Evolutionary conservation across 2,888 invertebrate genomes (phyloP).

Genomic region (Netelia virgata): DNA sequence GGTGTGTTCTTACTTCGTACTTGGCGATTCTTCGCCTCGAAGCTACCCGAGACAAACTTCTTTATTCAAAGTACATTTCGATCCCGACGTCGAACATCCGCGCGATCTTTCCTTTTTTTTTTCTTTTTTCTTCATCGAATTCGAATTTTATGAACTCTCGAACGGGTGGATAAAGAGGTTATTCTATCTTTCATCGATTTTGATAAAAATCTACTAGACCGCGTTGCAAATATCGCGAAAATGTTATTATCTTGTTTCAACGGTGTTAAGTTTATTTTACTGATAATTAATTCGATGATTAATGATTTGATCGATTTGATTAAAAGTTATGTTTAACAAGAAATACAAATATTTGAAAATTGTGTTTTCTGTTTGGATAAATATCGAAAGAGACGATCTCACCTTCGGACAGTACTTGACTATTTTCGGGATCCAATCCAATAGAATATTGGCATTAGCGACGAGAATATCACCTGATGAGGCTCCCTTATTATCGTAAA

Average conservation of each 20-base stretch:
- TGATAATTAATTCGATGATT: too few species aligned
- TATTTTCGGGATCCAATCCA: slow-evolving; percentile 73
- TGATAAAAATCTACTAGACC: too few species aligned
- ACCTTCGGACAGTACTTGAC: slow-evolving; percentile 76
- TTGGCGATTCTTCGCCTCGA: not conserved
- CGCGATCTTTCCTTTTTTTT: not conserved
- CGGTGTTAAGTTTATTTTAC: too few species aligned
- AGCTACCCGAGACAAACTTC: not conserved
- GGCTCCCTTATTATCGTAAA: slow-evolving; percentile 82
- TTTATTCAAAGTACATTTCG: not conserved
- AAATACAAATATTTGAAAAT: not conserved
- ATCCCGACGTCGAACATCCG: not conserved
- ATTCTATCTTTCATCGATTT: not conserved
- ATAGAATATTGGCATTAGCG: slow-evolving; percentile 84
- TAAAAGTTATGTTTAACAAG: too few species aligned
- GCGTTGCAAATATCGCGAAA: too few species aligned
- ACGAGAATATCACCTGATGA: slow-evolving; percentile 87
- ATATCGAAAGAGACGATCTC: slow-evolving; percentile 43
- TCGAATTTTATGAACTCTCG: not conserved
- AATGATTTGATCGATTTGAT: too few species aligned
- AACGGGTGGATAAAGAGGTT: not conserved
- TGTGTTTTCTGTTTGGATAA: not conserved
- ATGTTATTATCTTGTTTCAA: too few species aligned
- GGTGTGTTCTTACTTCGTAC: not conserved
- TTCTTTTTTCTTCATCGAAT: not conserved